Conservation (phyloP, 2,797 vertebrate genomes). For the Amniataba percoides region DNA sequence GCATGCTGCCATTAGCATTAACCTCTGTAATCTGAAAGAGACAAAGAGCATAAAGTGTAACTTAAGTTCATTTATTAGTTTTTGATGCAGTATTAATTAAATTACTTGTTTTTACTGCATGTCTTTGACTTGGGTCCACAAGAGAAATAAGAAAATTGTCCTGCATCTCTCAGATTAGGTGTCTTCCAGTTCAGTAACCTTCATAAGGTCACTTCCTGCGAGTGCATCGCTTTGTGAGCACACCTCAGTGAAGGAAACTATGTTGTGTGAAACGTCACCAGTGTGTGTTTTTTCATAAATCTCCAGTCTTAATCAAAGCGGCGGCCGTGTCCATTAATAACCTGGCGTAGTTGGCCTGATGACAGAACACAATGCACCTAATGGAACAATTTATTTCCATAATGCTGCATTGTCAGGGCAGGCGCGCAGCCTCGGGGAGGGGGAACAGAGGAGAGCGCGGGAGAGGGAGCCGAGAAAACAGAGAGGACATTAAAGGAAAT, state of each 20-base stretch:
- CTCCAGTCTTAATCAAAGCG: constrained; percentile 85
- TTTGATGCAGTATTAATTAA: not conserved
- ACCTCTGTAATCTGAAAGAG: not conserved
- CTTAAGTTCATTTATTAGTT: not conserved
- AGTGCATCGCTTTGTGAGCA: constrained; percentile 1
- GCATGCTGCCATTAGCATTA: not conserved
- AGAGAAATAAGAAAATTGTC: not conserved
- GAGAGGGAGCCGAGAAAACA: constrained; percentile 14
- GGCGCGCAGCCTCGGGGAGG: constrained; percentile 49
- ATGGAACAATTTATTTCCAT: constrained; percentile 92
- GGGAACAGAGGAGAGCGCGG: constrained; percentile 11
- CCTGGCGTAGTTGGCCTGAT: constrained; percentile 75
- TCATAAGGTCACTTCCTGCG: constrained; percentile 10
- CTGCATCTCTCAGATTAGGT: constrained; percentile 1
- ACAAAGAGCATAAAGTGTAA: not conserved
- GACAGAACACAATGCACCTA: constrained; percentile 86
- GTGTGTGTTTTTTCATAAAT: constrained; percentile 86
- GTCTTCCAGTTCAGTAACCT: constrained; percentile 20
- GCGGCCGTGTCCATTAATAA: constrained; percentile 86
- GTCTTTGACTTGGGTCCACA: not conserved
- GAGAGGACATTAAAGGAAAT: constrained; percentile 48
- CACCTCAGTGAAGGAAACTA: constrained; percentile 36
- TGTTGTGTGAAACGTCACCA: constrained; percentile 24
- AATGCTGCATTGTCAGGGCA: constrained; percentile 81
- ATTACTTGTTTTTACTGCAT: not conserved